Evolutionary conservation across 2,113 vertebrate species (phyloP), one percentile per base, ranked within the genome.

Genomic region (Labrus mixtus): DNA sequence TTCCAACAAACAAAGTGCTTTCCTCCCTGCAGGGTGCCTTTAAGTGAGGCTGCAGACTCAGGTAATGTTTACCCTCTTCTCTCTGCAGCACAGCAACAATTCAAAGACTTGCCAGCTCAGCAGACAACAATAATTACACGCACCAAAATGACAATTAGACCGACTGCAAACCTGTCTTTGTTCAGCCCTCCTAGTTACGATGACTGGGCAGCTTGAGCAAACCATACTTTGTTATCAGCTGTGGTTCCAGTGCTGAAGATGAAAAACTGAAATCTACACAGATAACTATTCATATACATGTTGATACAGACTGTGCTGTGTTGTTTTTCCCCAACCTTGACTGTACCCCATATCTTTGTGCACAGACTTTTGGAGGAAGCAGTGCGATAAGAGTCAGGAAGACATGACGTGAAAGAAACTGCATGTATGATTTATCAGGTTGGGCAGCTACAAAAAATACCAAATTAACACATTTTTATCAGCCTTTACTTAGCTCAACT

Each of bases 121-220:
- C 67, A 3, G 29, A 92, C 78, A 92, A 90, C 89, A 90, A 57
- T 87, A 89, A 92, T 92, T 91, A 91, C 56, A 54, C 23, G 13
- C n/a, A 81, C 74, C 84, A 87, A 90, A 90, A 90, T 87, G 74
- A 72, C 80, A 82, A 84, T 90, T 90, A 88, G 48, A 29, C 23
- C 9, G 69, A 69, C 58, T 63, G 84, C 54, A 63, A 51, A 68
- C 55, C 63, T 20, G 70, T 59, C 45, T 71, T 58, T 59, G 73
- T 48, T 77, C 68, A 20, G 67, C 56, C 78, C 70, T 64, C 55
- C 59, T 50, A 68, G 61, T 83, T 75, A 78, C 15, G 8, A 51
- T 16, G 16, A 78, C 66, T 56, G 81, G 82, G 39, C 82, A 66
- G 60, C 53, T 50, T 17, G 22, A 71, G 64, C 62, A 54, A 84